Evolutionary conservation across 1,140 invertebrate genomes (phyloP), one percentile per base, ranked within the genome.

Genomic region (Xylocopa sonorina): DNA sequence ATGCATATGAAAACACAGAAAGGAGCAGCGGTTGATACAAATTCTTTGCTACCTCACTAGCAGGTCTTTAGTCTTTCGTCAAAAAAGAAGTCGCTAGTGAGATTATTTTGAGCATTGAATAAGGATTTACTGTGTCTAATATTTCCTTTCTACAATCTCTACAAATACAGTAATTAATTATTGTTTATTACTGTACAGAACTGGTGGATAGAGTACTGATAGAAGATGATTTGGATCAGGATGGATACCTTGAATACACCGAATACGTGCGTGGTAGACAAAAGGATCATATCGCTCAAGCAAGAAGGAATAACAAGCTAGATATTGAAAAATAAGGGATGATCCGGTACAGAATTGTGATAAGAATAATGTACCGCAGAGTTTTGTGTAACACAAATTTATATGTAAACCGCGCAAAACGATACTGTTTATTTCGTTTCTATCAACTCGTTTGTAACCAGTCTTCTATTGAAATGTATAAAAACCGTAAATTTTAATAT

Each of bases 241-340:
- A 98, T 90, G 97, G 97, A 0, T 98, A 95, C 87, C 92, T 98
- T 48, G 97, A 95, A 75, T 98, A 98, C 88, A 91, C 95, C 4
- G 97, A 98, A 91, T 97, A 96, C 87, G 94, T 95, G 0, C 80
- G 94, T 5, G 94, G 95, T 32, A 93, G 95, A 85, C 89, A 92
- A 77, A 92, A 89, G 38, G 85, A 85, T 62, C 84, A 82, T 12
- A 41, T 60, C 14, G 50, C 66, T n/a, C 80, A 85, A 62, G 60
- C 84, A 32, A 85, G 77, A 72, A 78, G 83, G 12, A 57, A 63
- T n/a, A 24, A n/a, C 27, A 86, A 85, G 43, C 21, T 69, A 27
- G 69, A 55, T 41, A 64, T 78, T 4, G 55, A 24, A 74, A 68
- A 57, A 16, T 86, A 21, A 86, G 71, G 32, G 24, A 3, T 1